Evolutionary conservation across 2,797 vertebrate genomes (phyloP), one percentile per base, ranked within the genome.

Genomic region (Strix occidentalis): DNA sequence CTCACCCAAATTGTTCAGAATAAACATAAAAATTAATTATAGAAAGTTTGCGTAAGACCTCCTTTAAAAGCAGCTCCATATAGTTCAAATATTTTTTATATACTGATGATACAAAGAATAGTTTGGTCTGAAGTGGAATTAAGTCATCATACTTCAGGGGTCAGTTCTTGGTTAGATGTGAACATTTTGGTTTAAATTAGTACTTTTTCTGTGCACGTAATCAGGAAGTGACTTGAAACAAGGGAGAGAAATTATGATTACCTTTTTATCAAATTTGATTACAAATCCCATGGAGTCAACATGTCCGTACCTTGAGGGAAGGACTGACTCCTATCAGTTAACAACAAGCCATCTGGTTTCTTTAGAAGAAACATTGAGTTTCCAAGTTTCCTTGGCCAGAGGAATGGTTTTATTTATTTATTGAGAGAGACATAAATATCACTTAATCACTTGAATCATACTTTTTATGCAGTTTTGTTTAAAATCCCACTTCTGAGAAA

Each of bases 201-300:
- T 66, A 58, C 21, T 81, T 90, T 35, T 80, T 21, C 15, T 69
- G 48, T 45, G n/a, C 31, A 90, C 21, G 63, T 79, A 80, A 84
- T 74, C 35, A 84, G 48, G 88, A 89, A 88, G 37, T 17, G 41
- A 66, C 51, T 78, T 65, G 66, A 95, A 96, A 92, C 16, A 75
- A 45, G 26, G 61, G 18, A 93, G 39, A 53, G 5, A 93, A 95
- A 84, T 69, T 77, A 71, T 84, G 13, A 79, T 84, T 83, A 75
- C 13, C 39, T 86, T 87, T 83, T 93, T 80, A 58, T 50, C 21
- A 90, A 78, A 81, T 81, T 87, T 95, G 93, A 79, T 90, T 95
- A 89, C 50, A 84, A 95, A 90, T 80, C 61, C 56, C 77, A 75
- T 23, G 25, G 50, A 83, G 53, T 84, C 84, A 94, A 33, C 78